Base-by-base conservation (phyloP, 2,113 vertebrate species). In the Eudyptes chrysolophus region DNA sequence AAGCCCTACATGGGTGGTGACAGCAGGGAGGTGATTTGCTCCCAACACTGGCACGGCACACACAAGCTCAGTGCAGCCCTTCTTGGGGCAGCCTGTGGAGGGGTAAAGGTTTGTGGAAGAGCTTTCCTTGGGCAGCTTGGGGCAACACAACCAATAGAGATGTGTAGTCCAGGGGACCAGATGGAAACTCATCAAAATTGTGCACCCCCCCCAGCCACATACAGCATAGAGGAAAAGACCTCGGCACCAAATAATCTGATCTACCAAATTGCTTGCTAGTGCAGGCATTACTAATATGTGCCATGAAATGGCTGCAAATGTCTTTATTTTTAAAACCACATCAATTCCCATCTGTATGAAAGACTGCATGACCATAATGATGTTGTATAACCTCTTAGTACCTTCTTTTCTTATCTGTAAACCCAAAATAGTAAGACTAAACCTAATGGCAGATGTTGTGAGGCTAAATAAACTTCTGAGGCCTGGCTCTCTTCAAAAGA, bases 21-120 rank as follows among this genome's bases (percentile, higher is more conserved):
- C 17, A 75, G 6, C 12, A 30, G 52, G 40, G 52, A 79, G 26
- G 11, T 49, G 19, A 20, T 55, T 75, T 64, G 2, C n/a, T 95
- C 42, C 42, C 2, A 1, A 8, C 38, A 3, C 34, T 48, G 38
- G 3, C 54, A 38, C 0, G 1, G 44, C 19, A 64, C 74, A 76
- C 0, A 0, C 1, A 7, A 75, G 19, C 22, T 89, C 51, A n/a
- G 24, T 32, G 13, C n/a, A 64, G 29, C 9, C 7, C 27, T 58
- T 68, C 34, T 13, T 42, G 52, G 21, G 15, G 17, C 10, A 54
- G 21, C 16, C 70, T 71, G 27, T 34, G 32, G 27, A 82, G 38
- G 29, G 5, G 17, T 5, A 70, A 81, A 81, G 13, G 9, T 68
- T 38, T 69, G 38, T 79, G 57, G 48, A 62, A 87, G 32, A 48